These are phyloP conservation scores for Hybognathus amarus DNA, from an alignment of 2,797 vertebrate species.

Conservation along the genomic window DNA sequence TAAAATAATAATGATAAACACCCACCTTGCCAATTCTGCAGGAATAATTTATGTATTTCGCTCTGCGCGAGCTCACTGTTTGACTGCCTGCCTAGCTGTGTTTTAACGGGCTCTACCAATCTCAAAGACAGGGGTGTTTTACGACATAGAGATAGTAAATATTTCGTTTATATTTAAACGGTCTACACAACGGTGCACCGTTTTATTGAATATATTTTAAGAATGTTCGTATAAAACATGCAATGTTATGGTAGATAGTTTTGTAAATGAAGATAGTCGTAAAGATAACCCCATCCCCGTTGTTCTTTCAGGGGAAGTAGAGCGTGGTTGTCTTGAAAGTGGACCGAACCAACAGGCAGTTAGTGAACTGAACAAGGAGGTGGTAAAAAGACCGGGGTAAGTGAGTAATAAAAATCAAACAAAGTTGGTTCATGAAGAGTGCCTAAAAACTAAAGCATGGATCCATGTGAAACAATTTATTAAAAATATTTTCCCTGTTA, in stretches of 20 bases:
- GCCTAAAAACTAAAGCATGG: background rate
- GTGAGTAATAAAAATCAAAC: background rate
- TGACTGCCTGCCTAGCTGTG: background rate
- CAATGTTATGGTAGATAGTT: background rate
- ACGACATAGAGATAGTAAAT: background rate
- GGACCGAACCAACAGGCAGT: background rate
- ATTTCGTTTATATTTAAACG: background rate
- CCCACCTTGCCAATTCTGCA: background rate
- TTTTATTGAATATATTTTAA: rapidly evolving
- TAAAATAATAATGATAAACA: background rate
- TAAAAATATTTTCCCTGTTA: background rate
- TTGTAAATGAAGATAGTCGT: background rate
- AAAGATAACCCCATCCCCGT: background rate
- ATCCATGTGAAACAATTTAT: background rate
- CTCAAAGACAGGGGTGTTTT: constrained; percentile 7
- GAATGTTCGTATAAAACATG: background rate
- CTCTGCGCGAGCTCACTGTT: background rate
- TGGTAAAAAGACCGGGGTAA: background rate
- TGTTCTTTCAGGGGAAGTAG: background rate
- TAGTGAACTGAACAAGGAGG: background rate
- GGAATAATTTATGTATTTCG: background rate
- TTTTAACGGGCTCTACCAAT: constrained; percentile 15
- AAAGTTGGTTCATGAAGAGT: background rate
- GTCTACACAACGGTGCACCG: background rate
- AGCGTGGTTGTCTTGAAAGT: constrained; percentile 14